Percentiles rank a stretch among this genome's conserved stretches.
These are phyloP conservation scores for Drosophila carrolli DNA, from an alignment of 1,140 invertebrate species.

Conservation along the genomic window DNA sequence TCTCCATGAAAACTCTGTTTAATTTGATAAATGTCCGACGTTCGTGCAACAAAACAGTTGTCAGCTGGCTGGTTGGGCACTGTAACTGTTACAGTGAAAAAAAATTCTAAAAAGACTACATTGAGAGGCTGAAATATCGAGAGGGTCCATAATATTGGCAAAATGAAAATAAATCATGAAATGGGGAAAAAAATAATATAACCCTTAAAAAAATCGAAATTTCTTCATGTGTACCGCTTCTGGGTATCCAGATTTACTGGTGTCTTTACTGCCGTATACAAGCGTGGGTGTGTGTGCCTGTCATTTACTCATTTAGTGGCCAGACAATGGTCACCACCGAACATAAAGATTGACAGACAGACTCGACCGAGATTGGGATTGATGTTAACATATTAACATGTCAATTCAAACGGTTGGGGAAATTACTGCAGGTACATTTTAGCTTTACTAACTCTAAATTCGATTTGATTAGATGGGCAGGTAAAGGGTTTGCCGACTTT, in stretches of 20 bases:
- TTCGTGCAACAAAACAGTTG: constrained; percentile 79
- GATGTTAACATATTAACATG: constrained; percentile 72
- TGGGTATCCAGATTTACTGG: constrained; percentile 10
- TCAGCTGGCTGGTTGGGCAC: constrained; percentile 45
- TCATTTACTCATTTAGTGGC: constrained; percentile 70
- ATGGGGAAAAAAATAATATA: too few species aligned
- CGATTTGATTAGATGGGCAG: constrained; percentile 2
- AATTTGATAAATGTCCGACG: constrained; percentile 77
- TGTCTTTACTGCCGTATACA: constrained; percentile 5
- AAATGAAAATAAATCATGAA: too few species aligned
- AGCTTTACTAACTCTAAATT: constrained; percentile 4
- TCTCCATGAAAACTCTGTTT: constrained; percentile 63
- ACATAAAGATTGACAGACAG: constrained; percentile 38
- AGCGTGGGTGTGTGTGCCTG: constrained; percentile 13
- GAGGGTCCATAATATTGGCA: too few species aligned
- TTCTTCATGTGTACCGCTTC: background rate
- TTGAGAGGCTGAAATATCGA: too few species aligned
- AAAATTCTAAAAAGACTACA: too few species aligned
- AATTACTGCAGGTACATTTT: constrained; percentile 6
- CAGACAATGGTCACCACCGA: constrained; percentile 46
- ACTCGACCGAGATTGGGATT: constrained; percentile 58
- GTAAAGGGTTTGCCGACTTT: constrained; percentile 8
- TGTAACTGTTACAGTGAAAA: background rate
- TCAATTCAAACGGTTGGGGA: constrained; percentile 31
- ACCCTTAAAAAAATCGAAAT: too few species aligned